These are phyloP conservation scores for Lucifuga dentata DNA, from an alignment of 2,113 vertebrate genomes.

Conservation along the genomic window DNA sequence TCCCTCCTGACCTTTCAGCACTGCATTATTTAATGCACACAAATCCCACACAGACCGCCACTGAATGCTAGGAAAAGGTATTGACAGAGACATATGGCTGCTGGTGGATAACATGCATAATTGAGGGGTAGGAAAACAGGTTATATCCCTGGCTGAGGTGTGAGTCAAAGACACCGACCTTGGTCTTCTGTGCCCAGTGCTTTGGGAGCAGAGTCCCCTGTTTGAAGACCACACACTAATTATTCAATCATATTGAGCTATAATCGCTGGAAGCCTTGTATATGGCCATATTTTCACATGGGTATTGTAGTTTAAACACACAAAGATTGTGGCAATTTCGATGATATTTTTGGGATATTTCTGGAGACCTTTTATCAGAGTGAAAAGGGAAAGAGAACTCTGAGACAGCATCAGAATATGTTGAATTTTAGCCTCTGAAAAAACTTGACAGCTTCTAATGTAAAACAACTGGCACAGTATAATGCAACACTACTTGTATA, in stretches of 20 bases:
- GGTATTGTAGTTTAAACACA: constrained; percentile 27
- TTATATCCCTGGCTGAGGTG: constrained; percentile 69
- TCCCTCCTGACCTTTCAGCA: constrained; percentile 82
- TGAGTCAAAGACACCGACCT: constrained; percentile 64
- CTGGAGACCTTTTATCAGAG: not conserved
- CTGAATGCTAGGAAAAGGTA: constrained; percentile 79
- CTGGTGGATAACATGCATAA: constrained; percentile 81
- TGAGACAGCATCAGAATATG: not conserved
- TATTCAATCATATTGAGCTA: constrained; percentile 65
- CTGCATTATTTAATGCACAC: constrained; percentile 86
- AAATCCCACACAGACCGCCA: constrained; percentile 80
- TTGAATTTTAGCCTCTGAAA: not conserved
- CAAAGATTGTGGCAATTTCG: not conserved
- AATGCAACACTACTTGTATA: not conserved
- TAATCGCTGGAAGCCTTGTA: constrained; percentile 30
- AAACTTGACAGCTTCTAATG: not conserved
- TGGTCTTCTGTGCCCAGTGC: constrained; percentile 56
- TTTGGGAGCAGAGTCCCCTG: constrained; percentile 52
- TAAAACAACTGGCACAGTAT: not conserved
- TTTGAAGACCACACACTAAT: constrained; percentile 64
- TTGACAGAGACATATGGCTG: constrained; percentile 85
- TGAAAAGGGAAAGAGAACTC: not conserved
- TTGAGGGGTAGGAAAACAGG: constrained; percentile 80
- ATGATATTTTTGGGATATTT: not conserved
- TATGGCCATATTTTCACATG: constrained; percentile 19